Conservation (phyloP, 1,140 invertebrate species). For the Hyles euphorbiae region DNA sequence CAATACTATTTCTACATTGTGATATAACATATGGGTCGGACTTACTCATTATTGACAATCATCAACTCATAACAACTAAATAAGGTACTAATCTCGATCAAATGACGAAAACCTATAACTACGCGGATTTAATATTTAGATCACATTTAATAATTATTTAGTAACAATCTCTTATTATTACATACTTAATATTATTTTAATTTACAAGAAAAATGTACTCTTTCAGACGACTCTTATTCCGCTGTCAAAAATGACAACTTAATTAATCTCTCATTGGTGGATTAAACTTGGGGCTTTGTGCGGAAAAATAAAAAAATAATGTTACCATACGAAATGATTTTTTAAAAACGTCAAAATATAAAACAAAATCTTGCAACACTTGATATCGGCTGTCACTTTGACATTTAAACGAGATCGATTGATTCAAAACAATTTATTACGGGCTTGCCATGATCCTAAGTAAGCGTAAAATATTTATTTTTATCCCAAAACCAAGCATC, state of each 20-base stretch:
- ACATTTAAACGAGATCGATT: too few species aligned
- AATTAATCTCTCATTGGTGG: constrained; percentile 2
- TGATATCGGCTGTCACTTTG: neutral
- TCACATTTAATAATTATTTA: constrained; percentile 24
- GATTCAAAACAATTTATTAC: too few species aligned
- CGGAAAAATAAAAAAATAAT: constrained; percentile 12
- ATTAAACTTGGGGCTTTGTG: constrained; percentile 9
- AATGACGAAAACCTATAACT: too few species aligned
- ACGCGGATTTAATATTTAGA: constrained; percentile 10
- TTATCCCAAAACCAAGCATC: too few species aligned
- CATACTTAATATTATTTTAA: constrained; percentile 7
- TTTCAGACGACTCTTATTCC: too few species aligned
- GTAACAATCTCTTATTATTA: constrained; percentile 9
- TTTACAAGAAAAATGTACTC: constrained; percentile 12
- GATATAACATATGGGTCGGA: constrained; percentile 6
- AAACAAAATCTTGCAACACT: neutral
- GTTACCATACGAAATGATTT: neutral
- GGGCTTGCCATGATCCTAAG: too few species aligned
- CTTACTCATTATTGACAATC: constrained; percentile 2
- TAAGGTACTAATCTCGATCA: constrained; percentile 11
- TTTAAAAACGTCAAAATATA: too few species aligned
- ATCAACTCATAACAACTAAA: constrained; percentile 2
- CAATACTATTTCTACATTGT: neutral
- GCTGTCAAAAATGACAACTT: constrained; percentile 11
- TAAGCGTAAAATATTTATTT: too few species aligned